A percentile compares a stretch with the other conserved stretches of the same genome.
Evolutionary conservation across 2,797 vertebrate genomes (phyloP).

Genomic region (Pteropus rufus): DNA sequence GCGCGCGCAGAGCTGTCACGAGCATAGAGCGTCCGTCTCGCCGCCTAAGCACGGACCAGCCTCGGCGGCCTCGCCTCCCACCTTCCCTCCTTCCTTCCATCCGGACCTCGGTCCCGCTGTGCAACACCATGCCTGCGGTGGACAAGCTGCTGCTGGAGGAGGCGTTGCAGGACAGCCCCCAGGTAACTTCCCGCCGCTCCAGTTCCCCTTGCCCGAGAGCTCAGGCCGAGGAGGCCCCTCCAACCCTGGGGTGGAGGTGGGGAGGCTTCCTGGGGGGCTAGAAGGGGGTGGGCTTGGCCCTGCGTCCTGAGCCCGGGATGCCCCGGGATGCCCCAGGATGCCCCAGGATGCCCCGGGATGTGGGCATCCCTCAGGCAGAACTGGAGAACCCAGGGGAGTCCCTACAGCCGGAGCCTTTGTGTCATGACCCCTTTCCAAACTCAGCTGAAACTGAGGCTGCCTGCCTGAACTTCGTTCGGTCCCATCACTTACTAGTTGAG

Average conservation of each 20-base stretch:
- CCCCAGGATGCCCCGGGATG: not conserved
- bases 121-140: conserved; percentile 93
- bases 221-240: not conserved
- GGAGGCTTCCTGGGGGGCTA: not conserved
- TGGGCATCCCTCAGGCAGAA: not conserved
- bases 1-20: not conserved
- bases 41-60: not conserved
- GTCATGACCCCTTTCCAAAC: not conserved
- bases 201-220: not conserved
- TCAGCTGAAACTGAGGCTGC: not conserved
- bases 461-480: not conserved
- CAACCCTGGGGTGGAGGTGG: not conserved
- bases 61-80: not conserved
- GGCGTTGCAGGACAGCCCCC: conserved; percentile 96
- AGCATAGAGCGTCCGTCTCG: not conserved
- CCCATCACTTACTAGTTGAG: not conserved
- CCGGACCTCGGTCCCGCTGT: conserved; percentile 33
- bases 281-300: not conserved
- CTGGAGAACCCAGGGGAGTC: not conserved
- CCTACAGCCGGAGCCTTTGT: not conserved
- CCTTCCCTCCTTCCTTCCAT: not conserved
- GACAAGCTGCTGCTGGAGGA: conserved; percentile 97
- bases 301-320: not conserved
- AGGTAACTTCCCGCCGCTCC: conserved; percentile 86
- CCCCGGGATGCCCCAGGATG: not conserved